Evolutionary conservation across 1,140 invertebrate genomes (phyloP).

Genomic region (Leucophenga varia): DNA sequence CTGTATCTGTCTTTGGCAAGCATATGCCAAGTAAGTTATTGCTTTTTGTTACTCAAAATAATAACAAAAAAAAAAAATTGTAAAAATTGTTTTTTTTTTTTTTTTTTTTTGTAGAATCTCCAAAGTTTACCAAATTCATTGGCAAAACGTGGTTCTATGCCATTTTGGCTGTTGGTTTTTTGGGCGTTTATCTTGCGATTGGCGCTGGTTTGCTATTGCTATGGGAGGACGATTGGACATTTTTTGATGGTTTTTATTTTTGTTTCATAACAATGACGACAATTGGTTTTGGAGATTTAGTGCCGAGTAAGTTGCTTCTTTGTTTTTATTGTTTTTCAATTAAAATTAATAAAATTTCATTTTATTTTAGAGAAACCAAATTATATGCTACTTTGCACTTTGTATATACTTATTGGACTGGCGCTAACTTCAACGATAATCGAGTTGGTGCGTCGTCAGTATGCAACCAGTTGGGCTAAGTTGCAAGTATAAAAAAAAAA

Average conservation of each 20-base stretch:
- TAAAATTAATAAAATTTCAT: slow-evolving; percentile 8
- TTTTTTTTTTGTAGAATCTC: slow-evolving; percentile 31
- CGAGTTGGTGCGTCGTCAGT: slow-evolving; percentile 81
- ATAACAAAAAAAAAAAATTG: not conserved
- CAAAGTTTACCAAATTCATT: slow-evolving; percentile 53
- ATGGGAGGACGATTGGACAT: slow-evolving; percentile 86
- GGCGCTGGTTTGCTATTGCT: slow-evolving; percentile 72
- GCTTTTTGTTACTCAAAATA: not conserved
- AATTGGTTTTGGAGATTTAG: slow-evolving; percentile 89
- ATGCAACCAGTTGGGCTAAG: slow-evolving; percentile 81
- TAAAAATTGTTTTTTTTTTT: too few relatives aligned
- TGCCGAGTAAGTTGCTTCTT: slow-evolving; percentile 70
- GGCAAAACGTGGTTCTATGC: slow-evolving; percentile 66
- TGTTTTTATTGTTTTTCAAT: slow-evolving; percentile 2
- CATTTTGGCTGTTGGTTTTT: slow-evolving; percentile 68
- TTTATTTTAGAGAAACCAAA: slow-evolving; percentile 71
- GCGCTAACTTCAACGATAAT: slow-evolving; percentile 94
- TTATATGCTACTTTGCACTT: slow-evolving; percentile 85
- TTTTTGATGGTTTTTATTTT: slow-evolving; percentile 92
- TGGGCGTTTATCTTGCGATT: slow-evolving; percentile 76
- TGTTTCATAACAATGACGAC: slow-evolving; percentile 95
- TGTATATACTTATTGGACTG: slow-evolving; percentile 92
- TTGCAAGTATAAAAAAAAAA: slow-evolving; percentile 56
- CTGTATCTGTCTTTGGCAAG: slow-evolving; percentile 67
- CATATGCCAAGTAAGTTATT: slow-evolving; percentile 61